phyloP scores from a whole-genome alignment of 2,797 vertebrate genomes.

The Diceros bicornis region DNA sequence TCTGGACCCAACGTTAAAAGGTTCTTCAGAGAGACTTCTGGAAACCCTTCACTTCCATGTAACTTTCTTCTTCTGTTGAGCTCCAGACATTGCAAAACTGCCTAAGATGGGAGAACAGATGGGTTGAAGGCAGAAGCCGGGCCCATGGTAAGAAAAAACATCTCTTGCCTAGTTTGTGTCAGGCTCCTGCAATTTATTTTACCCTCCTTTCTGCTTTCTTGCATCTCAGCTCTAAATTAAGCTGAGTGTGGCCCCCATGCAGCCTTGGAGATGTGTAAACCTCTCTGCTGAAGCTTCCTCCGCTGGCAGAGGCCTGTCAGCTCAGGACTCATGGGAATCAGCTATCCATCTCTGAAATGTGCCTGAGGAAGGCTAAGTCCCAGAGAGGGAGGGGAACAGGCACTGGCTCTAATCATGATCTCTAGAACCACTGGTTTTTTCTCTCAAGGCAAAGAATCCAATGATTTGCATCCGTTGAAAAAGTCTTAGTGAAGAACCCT shows the following conservation, averaged over 20 bases:
- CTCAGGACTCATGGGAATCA: slow-evolving; percentile 73
- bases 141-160: slow-evolving; percentile 66
- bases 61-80: slow-evolving; percentile 55
- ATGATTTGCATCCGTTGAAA: not conserved
- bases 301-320: slow-evolving; percentile 76
- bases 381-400: not conserved
- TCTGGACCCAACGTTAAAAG: slow-evolving; percentile 35
- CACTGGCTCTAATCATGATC: slow-evolving; percentile 35
- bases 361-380: slow-evolving; percentile 71
- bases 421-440: not conserved
- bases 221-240: slow-evolving; percentile 79
- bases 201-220: slow-evolving; percentile 43
- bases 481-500: not conserved
- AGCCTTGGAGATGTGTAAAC: slow-evolving; percentile 78
- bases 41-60: slow-evolving; percentile 79
- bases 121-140: not conserved
- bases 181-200: slow-evolving; percentile 74
- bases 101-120: not conserved
- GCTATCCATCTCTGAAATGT: slow-evolving; percentile 75
- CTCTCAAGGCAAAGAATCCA: not conserved
- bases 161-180: slow-evolving; percentile 48
- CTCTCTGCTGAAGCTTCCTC: slow-evolving; percentile 81
- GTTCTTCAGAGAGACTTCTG: slow-evolving; percentile 38
- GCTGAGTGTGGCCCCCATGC: slow-evolving; percentile 66
- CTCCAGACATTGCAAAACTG: not conserved